Percentiles rank a stretch among this genome's conserved stretches.
phyloP scores from a whole-genome alignment of 2,888 invertebrate genomes.

The Resseliella maxima region DNA sequence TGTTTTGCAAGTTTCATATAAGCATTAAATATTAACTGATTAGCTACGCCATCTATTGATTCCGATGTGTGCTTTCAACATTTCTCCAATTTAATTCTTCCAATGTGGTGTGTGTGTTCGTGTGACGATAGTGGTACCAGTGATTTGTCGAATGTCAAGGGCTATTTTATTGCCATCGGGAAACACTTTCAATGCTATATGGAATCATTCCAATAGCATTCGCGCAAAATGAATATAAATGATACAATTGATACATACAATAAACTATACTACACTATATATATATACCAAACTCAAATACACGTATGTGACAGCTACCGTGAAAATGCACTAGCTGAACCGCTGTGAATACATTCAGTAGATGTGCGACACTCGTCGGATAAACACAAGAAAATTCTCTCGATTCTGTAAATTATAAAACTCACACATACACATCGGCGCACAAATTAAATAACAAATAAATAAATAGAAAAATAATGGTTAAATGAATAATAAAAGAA shows the following conservation, averaged over 20 bases:
- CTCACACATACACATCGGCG: slow-evolving; percentile 44
- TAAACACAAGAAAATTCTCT: neutral
- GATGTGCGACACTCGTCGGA: slow-evolving; percentile 50
- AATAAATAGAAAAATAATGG: neutral
- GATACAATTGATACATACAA: neutral
- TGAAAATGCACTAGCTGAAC: slow-evolving; percentile 18
- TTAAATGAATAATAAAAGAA: neutral
- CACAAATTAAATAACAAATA: neutral
- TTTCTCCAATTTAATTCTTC: neutral
- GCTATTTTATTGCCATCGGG: slow-evolving; percentile 5
- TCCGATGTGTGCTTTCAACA: neutral
- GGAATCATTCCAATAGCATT: slow-evolving; percentile 17
- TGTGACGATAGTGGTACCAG: neutral
- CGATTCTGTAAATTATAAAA: neutral
- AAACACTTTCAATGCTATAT: neutral
- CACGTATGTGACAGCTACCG: slow-evolving; percentile 28
- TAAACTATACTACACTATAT: neutral
- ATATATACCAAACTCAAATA: neutral
- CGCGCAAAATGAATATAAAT: slow-evolving; percentile 8
- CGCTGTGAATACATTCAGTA: slow-evolving; percentile 28
- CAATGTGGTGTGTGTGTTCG: neutral
- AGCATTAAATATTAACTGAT: too few species aligned
- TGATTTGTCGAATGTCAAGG: neutral
- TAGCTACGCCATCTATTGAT: too few species aligned
- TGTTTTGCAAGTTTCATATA: too few species aligned